Base-by-base conservation (phyloP, 1,140 invertebrate species). In the Zaprionus vittiger region DNA sequence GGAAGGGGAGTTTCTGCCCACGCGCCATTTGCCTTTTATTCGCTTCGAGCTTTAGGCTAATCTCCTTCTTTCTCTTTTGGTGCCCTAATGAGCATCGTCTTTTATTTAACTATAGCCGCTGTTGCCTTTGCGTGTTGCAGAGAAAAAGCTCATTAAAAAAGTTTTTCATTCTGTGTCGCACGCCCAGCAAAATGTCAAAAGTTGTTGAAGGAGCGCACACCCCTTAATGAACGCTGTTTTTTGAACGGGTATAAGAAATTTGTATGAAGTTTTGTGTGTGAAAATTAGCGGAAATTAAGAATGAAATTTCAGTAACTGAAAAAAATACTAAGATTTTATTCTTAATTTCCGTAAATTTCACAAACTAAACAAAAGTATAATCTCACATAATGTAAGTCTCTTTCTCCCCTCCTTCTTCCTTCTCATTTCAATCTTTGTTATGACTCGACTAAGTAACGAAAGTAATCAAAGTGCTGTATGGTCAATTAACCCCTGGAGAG, bases 101-200 rank as follows among this genome's bases (percentile, higher is more conserved):
- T 66, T 74, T 80, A 76, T 75, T 72, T 60, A 66, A 57, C 26
- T 49, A 67, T 73, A 34, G 69, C 26, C 78, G n/a, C n/a, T n/a
- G 38, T 15, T 9, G 38, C 71, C 31, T 37, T 20, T 80, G 77
- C 66, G 67, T 73, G 66, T 14, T 47, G 26, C 17, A 2, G 11
- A 52, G 44, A 47, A 49, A 72, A 57, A 57, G 54, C 52, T 79
- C 77, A 80, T 81, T 84, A 69, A 75, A 79, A 77, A 65, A 72
- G 59, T 81, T 82, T 77, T 73, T 47, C 69, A 62, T 61, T 73
- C 66, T 80, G 54, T 82, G 47, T 73, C n/a, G 62, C 49, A 57
- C 55, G 63, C 71, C 55, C 44, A 26, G 34, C 41, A 38, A 81
- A 86, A 86, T 74, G 82, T 79, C 83, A 85, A 73, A 72, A 87